phyloP scores from a whole-genome alignment of 2,113 vertebrate species.

The Morone saxatilis region DNA sequence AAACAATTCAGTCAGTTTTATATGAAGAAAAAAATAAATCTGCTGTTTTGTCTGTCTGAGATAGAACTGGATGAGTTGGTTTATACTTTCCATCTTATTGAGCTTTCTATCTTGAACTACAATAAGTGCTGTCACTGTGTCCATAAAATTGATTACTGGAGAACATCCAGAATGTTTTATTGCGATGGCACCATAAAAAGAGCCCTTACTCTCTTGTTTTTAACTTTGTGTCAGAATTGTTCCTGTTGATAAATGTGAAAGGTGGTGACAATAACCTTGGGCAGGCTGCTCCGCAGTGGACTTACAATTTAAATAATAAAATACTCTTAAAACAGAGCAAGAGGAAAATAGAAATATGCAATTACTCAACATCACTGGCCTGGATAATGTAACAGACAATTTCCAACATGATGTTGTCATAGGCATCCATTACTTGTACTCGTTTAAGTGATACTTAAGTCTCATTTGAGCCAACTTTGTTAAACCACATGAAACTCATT shows the following conservation, averaged over 20 bases:
- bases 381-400: slow-evolving; percentile 30
- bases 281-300: slow-evolving; percentile 14
- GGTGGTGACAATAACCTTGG: slow-evolving; percentile 43
- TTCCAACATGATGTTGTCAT: slow-evolving; percentile 18
- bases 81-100: neutral
- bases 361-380: slow-evolving; percentile 24
- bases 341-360: slow-evolving; percentile 35
- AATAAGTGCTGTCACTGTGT: slow-evolving; percentile 26
- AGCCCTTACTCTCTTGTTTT: slow-evolving; percentile 34
- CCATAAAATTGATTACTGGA: slow-evolving; percentile 39
- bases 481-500: slow-evolving; percentile 16
- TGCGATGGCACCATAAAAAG: slow-evolving; percentile 43
- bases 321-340: slow-evolving; percentile 28
- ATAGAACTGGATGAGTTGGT: neutral
- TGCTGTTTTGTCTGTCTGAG: neutral
- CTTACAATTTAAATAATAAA: slow-evolving; percentile 48
- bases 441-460: slow-evolving; percentile 23
- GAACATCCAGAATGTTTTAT: slow-evolving; percentile 37
- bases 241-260: slow-evolving; percentile 51
- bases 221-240: slow-evolving; percentile 51
- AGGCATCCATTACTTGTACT: slow-evolving; percentile 17
- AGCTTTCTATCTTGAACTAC: slow-evolving; percentile 11
- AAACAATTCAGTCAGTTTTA: neutral
- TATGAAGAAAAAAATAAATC: neutral
- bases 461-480: slow-evolving; percentile 7